phyloP scores from a whole-genome alignment of 2,113 vertebrate species.

The Lophura nycthemera region DNA sequence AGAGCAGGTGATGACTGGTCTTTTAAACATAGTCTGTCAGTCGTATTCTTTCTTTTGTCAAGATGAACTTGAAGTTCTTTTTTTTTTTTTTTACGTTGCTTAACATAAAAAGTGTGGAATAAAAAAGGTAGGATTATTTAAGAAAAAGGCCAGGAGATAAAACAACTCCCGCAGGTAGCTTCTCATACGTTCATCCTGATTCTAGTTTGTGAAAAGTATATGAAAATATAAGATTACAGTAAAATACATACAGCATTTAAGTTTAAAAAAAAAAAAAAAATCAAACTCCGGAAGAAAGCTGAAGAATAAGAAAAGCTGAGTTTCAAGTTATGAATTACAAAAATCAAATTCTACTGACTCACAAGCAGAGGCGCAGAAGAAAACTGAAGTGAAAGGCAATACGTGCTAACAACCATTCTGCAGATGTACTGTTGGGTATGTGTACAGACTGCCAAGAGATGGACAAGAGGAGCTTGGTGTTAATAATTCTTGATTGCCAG shows the following conservation, averaged over 20 bases:
- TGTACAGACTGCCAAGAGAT: background rate
- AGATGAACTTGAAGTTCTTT: background rate
- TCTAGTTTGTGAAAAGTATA: background rate
- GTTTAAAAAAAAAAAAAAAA: background rate
- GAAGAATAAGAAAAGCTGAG: background rate
- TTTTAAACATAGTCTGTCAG: background rate
- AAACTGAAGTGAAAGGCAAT: conserved; percentile 18
- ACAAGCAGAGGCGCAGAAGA: conserved; percentile 16
- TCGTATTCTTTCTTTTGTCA: background rate
- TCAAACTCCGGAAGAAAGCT: background rate
- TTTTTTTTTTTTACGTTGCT: background rate
- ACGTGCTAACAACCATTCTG: background rate
- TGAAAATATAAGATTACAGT: background rate
- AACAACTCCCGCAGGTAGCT: background rate
- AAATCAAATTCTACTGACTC: background rate
- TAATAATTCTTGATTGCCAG: background rate
- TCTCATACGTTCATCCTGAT: background rate
- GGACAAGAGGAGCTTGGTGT: background rate
- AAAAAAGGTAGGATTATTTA: background rate
- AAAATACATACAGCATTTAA: background rate
- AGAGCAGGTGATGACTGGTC: background rate
- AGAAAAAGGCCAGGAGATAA: background rate
- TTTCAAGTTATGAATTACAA: background rate
- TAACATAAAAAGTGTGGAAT: background rate
- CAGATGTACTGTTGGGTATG: background rate